Percentiles rank a stretch among this genome's conserved stretches.
Conservation (phyloP, 2,888 invertebrate species). For the Craniophora ligustri region DNA sequence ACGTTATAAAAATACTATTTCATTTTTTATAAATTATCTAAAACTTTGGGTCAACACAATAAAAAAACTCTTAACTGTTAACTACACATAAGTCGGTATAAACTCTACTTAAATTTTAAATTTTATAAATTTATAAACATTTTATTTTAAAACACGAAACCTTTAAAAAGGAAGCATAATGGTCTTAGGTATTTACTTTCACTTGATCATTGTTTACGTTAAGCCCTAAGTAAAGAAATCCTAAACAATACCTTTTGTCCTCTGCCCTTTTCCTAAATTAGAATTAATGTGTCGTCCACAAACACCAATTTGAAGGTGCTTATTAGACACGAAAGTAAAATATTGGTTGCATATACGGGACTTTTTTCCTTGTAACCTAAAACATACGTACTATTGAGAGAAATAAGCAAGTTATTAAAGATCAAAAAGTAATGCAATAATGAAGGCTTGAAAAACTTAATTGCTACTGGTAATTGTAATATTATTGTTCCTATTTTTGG, state of each 20-base stretch:
- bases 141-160: background rate
- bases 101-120: no score
- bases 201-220: background rate
- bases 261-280: constrained; percentile 26
- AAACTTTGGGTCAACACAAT: no score
- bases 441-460: no score
- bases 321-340: constrained; percentile 31
- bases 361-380: constrained; percentile 10
- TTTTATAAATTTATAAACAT: no score
- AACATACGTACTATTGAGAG: constrained; percentile 19
- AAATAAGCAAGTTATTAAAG: constrained; percentile 37
- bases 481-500: no score
- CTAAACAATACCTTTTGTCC: constrained; percentile 13
- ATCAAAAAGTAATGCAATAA: no score
- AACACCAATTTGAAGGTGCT: constrained; percentile 36
- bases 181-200: background rate
- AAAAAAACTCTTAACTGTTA: no score
- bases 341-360: constrained; percentile 17
- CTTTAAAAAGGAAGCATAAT: background rate
- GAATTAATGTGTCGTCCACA: constrained; percentile 34
- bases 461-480: no score
- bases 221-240: constrained; percentile 12
- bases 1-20: no score
- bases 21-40: no score
- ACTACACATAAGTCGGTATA: no score